A percentile compares a stretch with the other conserved stretches of the same genome.
These are phyloP conservation scores for Myotis davidii DNA, from an alignment of 2,113 vertebrate genomes.

Conservation along the genomic window DNA sequence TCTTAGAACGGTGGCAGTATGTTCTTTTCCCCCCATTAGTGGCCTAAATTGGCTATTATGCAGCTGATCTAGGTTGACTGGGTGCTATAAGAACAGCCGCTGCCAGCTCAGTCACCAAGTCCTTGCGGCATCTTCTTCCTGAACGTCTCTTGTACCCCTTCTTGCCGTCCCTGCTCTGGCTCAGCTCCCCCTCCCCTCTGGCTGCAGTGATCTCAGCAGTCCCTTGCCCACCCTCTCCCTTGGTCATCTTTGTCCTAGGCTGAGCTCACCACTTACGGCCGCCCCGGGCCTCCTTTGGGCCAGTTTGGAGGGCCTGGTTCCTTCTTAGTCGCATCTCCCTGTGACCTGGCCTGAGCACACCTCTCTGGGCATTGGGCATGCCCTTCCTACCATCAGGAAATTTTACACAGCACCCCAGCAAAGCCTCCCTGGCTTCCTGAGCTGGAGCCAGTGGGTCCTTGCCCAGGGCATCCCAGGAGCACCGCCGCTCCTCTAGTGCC, in stretches of 20 bases:
- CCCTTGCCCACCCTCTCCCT: not conserved
- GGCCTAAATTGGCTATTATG: not conserved
- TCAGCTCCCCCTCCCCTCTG: accelerated
- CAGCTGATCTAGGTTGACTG: not conserved
- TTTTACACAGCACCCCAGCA: not conserved
- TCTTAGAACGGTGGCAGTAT: not conserved
- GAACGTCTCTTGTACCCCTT: not conserved
- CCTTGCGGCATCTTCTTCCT: not conserved
- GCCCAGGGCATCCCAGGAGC: not conserved
- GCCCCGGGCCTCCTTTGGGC: not conserved
- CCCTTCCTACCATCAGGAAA: not conserved
- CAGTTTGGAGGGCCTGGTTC: not conserved
- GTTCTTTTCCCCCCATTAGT: not conserved
- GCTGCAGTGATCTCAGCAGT: not conserved
- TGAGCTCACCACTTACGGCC: not conserved
- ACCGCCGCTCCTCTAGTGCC: accelerated
- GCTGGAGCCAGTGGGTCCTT: not conserved
- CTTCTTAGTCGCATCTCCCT: not conserved
- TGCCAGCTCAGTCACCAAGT: not conserved
- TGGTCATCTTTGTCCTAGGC: not conserved
- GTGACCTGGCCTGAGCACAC: not conserved
- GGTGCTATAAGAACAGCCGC: not conserved
- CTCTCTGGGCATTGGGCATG: not conserved
- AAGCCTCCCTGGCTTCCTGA: not conserved
- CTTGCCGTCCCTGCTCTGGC: not conserved